Conservation (phyloP, 2,113 vertebrate genomes). For the Megaptera novaeangliae region DNA sequence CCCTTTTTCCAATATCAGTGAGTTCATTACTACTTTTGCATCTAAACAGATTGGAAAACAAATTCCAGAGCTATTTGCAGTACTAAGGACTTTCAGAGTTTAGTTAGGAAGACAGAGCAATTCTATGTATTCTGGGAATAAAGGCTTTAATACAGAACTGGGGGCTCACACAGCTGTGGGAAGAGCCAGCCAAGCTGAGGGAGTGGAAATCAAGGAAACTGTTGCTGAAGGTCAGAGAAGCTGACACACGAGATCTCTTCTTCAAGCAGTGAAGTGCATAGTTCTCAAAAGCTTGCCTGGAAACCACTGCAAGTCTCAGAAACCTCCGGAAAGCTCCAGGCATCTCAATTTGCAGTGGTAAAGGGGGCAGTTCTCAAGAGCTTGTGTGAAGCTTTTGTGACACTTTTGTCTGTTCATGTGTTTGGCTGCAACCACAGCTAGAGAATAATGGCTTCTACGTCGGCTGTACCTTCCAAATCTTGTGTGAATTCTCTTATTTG, state of each 20-base stretch:
- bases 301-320: neutral
- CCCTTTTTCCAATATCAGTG: neutral
- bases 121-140: neutral
- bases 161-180: neutral
- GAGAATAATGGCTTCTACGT: neutral
- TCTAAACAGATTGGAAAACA: neutral
- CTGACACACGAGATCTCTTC: neutral
- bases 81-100: neutral
- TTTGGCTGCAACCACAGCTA: neutral
- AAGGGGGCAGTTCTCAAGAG: neutral
- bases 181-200: neutral
- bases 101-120: neutral
- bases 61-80: neutral
- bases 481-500: neutral
- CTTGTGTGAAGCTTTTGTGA: neutral
- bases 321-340: neutral
- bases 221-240: neutral
- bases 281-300: neutral
- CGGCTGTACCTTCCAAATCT: neutral
- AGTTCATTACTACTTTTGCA: neutral
- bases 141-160: neutral
- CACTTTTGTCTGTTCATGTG: neutral
- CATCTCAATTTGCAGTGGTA: too few species aligned
- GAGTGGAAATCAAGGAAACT: neutral
- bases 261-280: neutral